Base-by-base conservation (phyloP, 1,140 invertebrate species). In the Bombus vancouverensis region DNA sequence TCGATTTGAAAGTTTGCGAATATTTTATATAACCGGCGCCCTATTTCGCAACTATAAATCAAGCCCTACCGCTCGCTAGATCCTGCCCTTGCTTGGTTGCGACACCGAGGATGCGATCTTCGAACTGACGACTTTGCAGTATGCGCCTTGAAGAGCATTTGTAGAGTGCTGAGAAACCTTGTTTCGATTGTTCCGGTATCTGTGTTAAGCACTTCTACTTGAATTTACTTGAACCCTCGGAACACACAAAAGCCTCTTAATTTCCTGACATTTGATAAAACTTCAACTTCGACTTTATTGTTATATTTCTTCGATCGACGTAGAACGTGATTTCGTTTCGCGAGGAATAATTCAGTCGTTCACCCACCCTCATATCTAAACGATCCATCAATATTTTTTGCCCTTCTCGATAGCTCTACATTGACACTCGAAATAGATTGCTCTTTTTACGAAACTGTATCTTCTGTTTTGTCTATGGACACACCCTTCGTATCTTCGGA, bases 21-120 rank as follows among this genome's bases (percentile, higher is more conserved):
- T 76, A 85, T 80, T 80, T 85, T 80, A 85, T 68, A 62, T 85
- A 85, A 85, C 84, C 34, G 12, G n/a, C 59, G 77, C 44, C 79
- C 79, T 37, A 66, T 59, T 85, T 70, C 44, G 34, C 59, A n/a
- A 59, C 12, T 37, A 44, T 66, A 57, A 59, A 85, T 85, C 71
- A 44, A 28, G 39, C 71, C 59, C n/a, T 70, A 22, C 75, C 37
- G 32, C 53, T 71, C 13, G 25, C 66, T 71, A 4, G n/a, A 42
- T 81, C 32, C 76, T 68, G 28, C 28, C 42, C 32, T 57, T 62
- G 34, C 42, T 42, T n/a, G 28, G 32, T 57, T 81, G 59, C 78
- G 71, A n/a, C 83, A 74, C 34, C 3, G 5, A 12, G 66, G n/a
- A 37, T 32, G n/a, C 57, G 68, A 72, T 65, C 39, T 65, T 72